Base-by-base conservation (phyloP, 2,888 invertebrate species). In the Sphecodes monilicornis region DNA sequence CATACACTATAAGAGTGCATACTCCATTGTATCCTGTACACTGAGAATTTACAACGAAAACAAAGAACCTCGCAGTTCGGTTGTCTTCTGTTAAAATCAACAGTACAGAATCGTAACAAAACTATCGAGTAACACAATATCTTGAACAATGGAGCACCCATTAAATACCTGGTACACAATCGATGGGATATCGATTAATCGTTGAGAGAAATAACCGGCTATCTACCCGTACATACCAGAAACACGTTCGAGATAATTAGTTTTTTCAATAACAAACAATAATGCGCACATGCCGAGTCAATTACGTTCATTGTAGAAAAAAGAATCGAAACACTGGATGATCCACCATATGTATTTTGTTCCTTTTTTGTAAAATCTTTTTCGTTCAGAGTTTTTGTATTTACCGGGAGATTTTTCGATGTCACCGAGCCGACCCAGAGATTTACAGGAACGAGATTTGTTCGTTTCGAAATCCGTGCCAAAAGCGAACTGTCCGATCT, bases 381-480 rank as follows among this genome's bases (percentile, higher is more conserved):
- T 32, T 18, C 50, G 32, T 66, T 22, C 32, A 6, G 16, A 60
- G 26, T 64, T 32, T 64, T 32, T 5, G 32, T 64, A 64, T 64
- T 64, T 32, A 18, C 32, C 22, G 29, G 18, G 10, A 57, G 71
- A 71, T 71, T 71, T 39, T 46, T 78, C 54, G 57, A 26, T 60
- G 29, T 32, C 39, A n/a, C 13, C 39, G 70, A 8, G n/a, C 26
- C 26, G 50, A 22, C 29, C 26, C 64, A 39, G 64, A 75, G 80
- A 82, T 82, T 80, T 80, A 80, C 22, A 69, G 74, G 50, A 64
- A 50, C 70, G 54, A 10, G 43, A 32, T 29, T 54, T 8, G 75
- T 29, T 32, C 60, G 46, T 32, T 29, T 43, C 54, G 82, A 10
- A 78, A 78, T 70, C 64, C 74, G 82, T 84, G 84, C 77, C 82